These are phyloP conservation scores for Caranx ignobilis DNA, from an alignment of 2,113 vertebrate genomes.

Conservation along the genomic window DNA sequence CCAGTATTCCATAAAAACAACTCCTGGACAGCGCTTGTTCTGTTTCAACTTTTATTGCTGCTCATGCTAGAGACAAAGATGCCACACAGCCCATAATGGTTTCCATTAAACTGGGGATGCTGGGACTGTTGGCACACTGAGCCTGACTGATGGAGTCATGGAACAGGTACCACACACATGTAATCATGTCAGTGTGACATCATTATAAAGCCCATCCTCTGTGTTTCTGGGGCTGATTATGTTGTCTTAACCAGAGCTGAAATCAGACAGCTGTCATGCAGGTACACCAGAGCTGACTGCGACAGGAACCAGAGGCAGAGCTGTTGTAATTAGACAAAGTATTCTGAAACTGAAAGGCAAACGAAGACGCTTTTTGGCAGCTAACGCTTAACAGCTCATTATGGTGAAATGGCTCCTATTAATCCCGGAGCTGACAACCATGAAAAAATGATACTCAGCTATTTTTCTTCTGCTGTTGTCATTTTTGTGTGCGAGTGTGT, in stretches of 20 bases:
- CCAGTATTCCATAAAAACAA: not conserved
- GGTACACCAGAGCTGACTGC: slow-evolving; percentile 39
- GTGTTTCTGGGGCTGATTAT: slow-evolving; percentile 57
- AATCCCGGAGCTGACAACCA: slow-evolving; percentile 78
- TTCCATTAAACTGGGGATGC: not conserved
- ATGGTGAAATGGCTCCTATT: slow-evolving; percentile 78
- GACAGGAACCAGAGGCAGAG: slow-evolving; percentile 49
- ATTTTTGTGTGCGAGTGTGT: slow-evolving; percentile 19
- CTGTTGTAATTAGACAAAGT: slow-evolving; percentile 78
- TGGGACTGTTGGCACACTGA: slow-evolving; percentile 3
- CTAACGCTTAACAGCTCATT: slow-evolving; percentile 81
- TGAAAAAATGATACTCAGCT: slow-evolving; percentile 70
- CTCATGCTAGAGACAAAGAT: slow-evolving; percentile 8
- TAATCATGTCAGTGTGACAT: slow-evolving; percentile 26
- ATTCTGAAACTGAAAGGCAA: slow-evolving; percentile 73
- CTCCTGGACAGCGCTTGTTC: slow-evolving; percentile 6
- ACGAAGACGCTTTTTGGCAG: slow-evolving; percentile 74
- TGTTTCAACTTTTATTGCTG: slow-evolving; percentile 12
- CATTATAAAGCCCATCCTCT: slow-evolving; percentile 28
- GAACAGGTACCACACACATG: slow-evolving; percentile 19
- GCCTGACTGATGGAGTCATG: not conserved
- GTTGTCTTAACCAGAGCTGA: slow-evolving; percentile 58
- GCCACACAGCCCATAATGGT: not conserved
- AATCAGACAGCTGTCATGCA: slow-evolving; percentile 53
- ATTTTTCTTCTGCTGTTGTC: slow-evolving; percentile 43